Evolutionary conservation across 1,140 invertebrate species (phyloP).

Genomic region (Drosophila burlai): DNA sequence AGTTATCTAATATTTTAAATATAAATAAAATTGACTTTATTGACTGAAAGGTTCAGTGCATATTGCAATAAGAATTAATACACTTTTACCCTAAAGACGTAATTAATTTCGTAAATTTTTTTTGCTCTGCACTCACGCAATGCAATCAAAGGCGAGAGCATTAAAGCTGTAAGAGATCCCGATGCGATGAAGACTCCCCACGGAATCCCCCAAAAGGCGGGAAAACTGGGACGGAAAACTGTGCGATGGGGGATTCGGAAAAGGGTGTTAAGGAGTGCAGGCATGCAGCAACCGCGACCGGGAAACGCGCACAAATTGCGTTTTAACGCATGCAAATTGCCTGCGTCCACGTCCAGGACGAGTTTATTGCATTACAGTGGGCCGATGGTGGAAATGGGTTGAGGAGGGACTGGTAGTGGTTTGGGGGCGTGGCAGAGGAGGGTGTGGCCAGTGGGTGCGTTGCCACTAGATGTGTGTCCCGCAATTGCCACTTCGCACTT

Average conservation of each 20-base stretch:
- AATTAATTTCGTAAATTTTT: not conserved
- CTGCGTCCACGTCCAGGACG: constrained; percentile 57
- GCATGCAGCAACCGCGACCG: constrained; percentile 55
- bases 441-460: not conserved
- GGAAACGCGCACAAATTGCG: constrained; percentile 81
- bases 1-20: too few relatives aligned
- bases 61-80: not conserved
- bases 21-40: too few relatives aligned
- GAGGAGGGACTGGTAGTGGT: not conserved
- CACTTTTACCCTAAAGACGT: too few relatives aligned
- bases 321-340: constrained; percentile 84
- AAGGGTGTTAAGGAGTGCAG: constrained; percentile 5
- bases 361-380: constrained; percentile 73
- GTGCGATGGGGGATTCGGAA: not conserved
- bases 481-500: constrained; percentile 70
- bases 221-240: not conserved
- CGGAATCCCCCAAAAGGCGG: constrained; percentile 26
- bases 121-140: constrained; percentile 9
- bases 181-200: constrained; percentile 30
- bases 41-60: too few relatives aligned
- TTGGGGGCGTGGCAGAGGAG: not conserved
- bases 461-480: constrained; percentile 29
- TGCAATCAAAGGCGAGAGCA: constrained; percentile 13
- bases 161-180: constrained; percentile 43
- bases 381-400: constrained; percentile 7